A percentile compares a stretch with the other conserved stretches of the same genome.
These are phyloP conservation scores for Labrus mixtus DNA, from an alignment of 2,113 vertebrate genomes.

Conservation along the genomic window DNA sequence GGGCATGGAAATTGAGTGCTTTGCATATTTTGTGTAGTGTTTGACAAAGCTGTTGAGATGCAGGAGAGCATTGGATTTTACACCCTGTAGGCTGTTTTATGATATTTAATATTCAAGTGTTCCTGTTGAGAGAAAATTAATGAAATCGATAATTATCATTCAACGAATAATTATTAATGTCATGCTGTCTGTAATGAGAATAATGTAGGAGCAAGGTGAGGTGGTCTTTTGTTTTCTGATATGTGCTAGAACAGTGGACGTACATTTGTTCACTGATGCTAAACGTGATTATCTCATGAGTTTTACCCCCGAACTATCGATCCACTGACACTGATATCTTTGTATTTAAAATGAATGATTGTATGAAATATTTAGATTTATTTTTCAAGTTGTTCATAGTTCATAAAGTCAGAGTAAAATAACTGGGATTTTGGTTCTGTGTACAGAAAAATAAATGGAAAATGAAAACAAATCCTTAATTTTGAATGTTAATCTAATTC, in stretches of 20 bases:
- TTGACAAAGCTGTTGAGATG: constrained; percentile 17
- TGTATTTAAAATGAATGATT: too few relatives aligned
- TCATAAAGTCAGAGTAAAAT: too few relatives aligned
- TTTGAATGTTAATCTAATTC: too few relatives aligned
- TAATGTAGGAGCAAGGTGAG: background rate
- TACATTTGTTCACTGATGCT: background rate
- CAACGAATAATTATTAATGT: constrained; percentile 9
- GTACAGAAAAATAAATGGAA: too few relatives aligned
- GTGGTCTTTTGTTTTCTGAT: constrained; percentile 5
- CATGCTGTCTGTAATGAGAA: background rate
- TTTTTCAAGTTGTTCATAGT: too few relatives aligned
- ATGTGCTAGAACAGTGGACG: background rate
- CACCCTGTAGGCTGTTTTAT: background rate
- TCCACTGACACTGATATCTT: too few relatives aligned
- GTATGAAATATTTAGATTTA: too few relatives aligned
- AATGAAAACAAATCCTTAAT: too few relatives aligned
- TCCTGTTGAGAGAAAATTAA: background rate
- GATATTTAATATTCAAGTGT: constrained; percentile 13
- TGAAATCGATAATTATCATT: background rate
- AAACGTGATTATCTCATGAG: background rate
- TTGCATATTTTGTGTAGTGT: constrained; percentile 16
- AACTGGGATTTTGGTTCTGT: too few relatives aligned
- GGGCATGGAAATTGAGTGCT: constrained; percentile 6
- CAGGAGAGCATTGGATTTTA: constrained; percentile 9
- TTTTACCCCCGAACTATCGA: background rate